These are phyloP conservation scores for Anoura caudifer DNA, from an alignment of 2,113 vertebrate genomes.

Conservation along the genomic window DNA sequence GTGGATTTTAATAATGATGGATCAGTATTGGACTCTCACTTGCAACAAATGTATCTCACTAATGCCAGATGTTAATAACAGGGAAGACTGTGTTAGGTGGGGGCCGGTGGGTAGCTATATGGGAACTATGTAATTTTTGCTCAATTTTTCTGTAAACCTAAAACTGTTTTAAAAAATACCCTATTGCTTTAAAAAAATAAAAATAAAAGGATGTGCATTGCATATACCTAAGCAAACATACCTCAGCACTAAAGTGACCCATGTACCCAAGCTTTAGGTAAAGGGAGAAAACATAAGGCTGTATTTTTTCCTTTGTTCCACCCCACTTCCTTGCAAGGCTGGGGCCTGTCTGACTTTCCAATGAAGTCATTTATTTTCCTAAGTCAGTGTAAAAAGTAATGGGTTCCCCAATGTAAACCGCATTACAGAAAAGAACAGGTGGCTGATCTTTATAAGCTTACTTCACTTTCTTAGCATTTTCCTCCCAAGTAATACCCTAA, in stretches of 20 bases:
- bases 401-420: background rate
- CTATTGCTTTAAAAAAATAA: background rate
- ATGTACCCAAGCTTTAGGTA: background rate
- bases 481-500: background rate
- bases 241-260: background rate
- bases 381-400: background rate
- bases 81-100: background rate
- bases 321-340: background rate
- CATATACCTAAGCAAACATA: background rate
- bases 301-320: background rate
- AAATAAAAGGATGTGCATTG: background rate
- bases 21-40: background rate
- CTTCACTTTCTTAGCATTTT: slow-evolving; percentile 38
- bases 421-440: slow-evolving; percentile 46
- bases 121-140: background rate
- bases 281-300: background rate
- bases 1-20: background rate
- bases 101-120: rapidly evolving
- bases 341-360: background rate
- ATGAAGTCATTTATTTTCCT: slow-evolving; percentile 38
- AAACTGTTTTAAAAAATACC: background rate
- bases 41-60: background rate
- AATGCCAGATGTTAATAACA: background rate
- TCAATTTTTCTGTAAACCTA: background rate
- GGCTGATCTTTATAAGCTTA: slow-evolving; percentile 21